Percentiles rank a stretch among this genome's conserved stretches.
These are phyloP conservation scores for Lysandra coridon DNA, from an alignment of 2,888 invertebrate species.

Conservation along the genomic window DNA sequence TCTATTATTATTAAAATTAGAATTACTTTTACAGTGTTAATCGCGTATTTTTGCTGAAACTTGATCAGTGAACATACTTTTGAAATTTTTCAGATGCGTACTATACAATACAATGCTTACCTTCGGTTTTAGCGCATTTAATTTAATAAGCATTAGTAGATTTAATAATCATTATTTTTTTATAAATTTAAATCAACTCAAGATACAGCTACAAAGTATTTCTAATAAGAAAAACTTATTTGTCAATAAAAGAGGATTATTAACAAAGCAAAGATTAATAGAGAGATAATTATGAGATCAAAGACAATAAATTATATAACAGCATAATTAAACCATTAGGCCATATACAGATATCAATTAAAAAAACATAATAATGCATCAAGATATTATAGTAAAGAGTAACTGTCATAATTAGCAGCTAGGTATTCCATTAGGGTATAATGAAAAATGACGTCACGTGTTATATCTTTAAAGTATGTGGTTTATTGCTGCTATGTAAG, in stretches of 20 bases:
- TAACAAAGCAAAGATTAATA: not conserved
- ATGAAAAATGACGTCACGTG: not conserved
- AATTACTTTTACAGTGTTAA: too few species aligned
- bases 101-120: too few species aligned
- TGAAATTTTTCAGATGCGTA: too few species aligned
- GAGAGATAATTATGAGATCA: conserved; percentile 12
- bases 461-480: not conserved
- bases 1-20: too few species aligned
- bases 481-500: not conserved
- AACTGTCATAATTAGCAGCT: conserved; percentile 12
- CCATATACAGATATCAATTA: conserved; percentile 27
- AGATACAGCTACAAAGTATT: not conserved
- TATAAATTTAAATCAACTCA: too few species aligned
- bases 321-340: conserved; percentile 27
- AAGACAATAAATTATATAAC: conserved; percentile 10
- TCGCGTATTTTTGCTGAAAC: too few species aligned
- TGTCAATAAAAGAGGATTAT: not conserved
- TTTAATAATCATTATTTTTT: too few species aligned
- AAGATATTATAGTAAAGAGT: not conserved
- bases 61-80: too few species aligned
- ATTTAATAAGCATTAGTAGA: too few species aligned
- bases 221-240: not conserved
- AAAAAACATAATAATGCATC: conserved; percentile 33
- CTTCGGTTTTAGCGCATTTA: too few species aligned
- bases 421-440: conserved; percentile 29